Conservation (phyloP, 2,888 invertebrate genomes). For the Limenitis camilla region DNA sequence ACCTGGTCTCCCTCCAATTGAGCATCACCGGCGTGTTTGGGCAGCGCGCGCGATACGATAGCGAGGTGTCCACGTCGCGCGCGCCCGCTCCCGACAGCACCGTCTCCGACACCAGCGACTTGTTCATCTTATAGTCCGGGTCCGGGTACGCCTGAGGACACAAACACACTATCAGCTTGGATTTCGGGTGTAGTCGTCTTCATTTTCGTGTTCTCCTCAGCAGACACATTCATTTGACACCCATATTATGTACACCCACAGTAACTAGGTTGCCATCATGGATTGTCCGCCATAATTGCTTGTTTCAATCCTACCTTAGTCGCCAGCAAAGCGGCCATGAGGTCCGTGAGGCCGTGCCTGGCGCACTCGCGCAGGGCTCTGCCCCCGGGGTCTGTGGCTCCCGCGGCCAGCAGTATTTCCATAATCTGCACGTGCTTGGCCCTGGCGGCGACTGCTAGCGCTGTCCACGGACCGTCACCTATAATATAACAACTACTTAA, state of each 20-base stretch:
- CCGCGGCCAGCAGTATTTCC: slow-evolving; percentile 84
- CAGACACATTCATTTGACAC: not conserved
- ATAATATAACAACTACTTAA: not conserved
- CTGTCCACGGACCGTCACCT: slow-evolving; percentile 56
- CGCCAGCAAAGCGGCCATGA: slow-evolving; percentile 87
- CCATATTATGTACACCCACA: too few relatives aligned
- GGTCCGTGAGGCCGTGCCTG: slow-evolving; percentile 76
- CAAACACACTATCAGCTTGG: too few relatives aligned
- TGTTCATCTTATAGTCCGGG: slow-evolving; percentile 94
- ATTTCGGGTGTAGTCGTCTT: not conserved
- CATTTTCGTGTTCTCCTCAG: not conserved
- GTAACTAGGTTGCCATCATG: too few relatives aligned
- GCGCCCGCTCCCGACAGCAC: slow-evolving; percentile 71
- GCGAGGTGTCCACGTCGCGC: slow-evolving; percentile 66
- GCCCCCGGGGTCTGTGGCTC: slow-evolving; percentile 91
- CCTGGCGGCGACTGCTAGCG: slow-evolving; percentile 58
- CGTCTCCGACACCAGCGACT: slow-evolving; percentile 83
- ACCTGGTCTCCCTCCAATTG: slow-evolving; percentile 89
- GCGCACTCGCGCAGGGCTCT: slow-evolving; percentile 87
- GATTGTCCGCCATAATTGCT: too few relatives aligned
- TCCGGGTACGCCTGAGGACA: slow-evolving; percentile 85
- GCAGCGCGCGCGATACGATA: slow-evolving; percentile 86
- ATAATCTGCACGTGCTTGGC: slow-evolving; percentile 77
- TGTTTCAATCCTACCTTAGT: slow-evolving; percentile 80
- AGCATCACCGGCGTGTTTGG: slow-evolving; percentile 90